phyloP scores from a whole-genome alignment of 2,797 vertebrate species.

The Micropoecilia bifurca region DNA sequence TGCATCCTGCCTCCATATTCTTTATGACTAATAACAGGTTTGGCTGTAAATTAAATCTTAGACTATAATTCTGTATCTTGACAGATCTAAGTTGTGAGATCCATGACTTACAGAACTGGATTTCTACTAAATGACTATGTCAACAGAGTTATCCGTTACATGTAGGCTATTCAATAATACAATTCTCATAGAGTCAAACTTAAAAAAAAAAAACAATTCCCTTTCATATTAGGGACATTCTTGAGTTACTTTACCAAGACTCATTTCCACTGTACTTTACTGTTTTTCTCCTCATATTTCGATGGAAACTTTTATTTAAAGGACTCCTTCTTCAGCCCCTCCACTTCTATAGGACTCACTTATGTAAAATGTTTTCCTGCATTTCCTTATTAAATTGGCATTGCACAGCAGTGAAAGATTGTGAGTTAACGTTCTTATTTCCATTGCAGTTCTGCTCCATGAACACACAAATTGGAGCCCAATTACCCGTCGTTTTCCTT shows the following conservation, averaged over 20 bases:
- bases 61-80: neutral
- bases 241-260: neutral
- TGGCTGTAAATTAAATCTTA: neutral
- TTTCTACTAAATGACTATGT: neutral
- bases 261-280: neutral
- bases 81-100: neutral
- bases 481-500: constrained; percentile 79
- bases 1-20: neutral
- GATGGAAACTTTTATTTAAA: neutral
- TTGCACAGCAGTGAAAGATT: constrained; percentile 56
- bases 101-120: neutral
- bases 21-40: neutral
- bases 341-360: constrained; percentile 6
- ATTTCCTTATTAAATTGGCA: constrained; percentile 61
- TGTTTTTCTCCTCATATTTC: constrained; percentile 6
- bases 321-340: constrained; percentile 1
- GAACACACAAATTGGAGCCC: constrained; percentile 79
- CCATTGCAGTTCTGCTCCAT: constrained; percentile 74
- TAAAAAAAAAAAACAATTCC: neutral
- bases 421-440: constrained; percentile 74
- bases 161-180: neutral
- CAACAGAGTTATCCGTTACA: neutral
- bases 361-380: constrained; percentile 26
- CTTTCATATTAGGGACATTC: neutral
- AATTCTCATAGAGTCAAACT: neutral